phyloP scores from a whole-genome alignment of 2,113 vertebrate genomes.

The Phalacrocorax pelagicus region DNA sequence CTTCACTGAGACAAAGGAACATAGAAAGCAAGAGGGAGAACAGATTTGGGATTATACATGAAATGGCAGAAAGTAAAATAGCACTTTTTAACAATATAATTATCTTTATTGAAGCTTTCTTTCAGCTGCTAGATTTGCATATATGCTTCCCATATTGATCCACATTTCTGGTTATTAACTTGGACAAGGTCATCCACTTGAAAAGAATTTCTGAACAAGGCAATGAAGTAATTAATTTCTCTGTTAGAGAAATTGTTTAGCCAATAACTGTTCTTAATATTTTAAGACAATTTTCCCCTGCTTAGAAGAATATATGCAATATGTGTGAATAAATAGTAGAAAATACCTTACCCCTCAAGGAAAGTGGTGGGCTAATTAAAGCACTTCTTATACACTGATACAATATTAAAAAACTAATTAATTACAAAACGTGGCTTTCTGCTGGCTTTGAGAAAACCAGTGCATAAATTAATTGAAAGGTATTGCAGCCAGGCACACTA shows the following conservation, averaged over 20 bases:
- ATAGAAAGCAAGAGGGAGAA: neutral
- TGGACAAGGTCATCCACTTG: neutral
- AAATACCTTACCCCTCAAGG: neutral
- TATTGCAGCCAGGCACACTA: neutral
- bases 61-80: neutral
- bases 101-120: neutral
- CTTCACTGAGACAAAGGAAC: neutral
- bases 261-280: neutral
- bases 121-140: neutral
- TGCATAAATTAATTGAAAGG: neutral
- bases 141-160: neutral
- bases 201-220: constrained; percentile 7
- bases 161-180: neutral
- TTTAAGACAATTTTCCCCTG: neutral
- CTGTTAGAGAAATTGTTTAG: neutral
- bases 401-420: constrained; percentile 12
- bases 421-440: neutral
- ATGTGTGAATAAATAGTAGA: neutral
- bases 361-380: neutral
- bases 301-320: neutral
- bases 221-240: constrained; percentile 11
- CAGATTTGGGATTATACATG: neutral
- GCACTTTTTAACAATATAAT: neutral
- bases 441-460: neutral
- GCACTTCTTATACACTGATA: neutral